phyloP scores from a whole-genome alignment of 1,140 invertebrate species.

The Drosophila sucinea region DNA sequence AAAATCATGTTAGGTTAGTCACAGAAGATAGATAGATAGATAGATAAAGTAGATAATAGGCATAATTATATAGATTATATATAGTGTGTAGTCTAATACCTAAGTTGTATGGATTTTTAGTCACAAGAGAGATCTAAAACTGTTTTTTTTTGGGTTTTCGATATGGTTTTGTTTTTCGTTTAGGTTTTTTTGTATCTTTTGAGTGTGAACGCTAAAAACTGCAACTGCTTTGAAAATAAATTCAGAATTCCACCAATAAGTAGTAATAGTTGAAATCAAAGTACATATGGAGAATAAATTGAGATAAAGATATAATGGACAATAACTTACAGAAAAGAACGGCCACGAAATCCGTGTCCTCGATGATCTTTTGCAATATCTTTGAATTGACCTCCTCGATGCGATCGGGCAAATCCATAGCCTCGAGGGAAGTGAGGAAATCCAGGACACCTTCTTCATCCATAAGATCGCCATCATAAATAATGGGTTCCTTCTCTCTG shows the following conservation, averaged over 20 bases:
- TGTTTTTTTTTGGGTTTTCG: slow-evolving; percentile 51
- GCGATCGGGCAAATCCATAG: slow-evolving; percentile 96
- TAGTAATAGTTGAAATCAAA: slow-evolving; percentile 30
- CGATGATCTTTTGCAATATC: slow-evolving; percentile 95
- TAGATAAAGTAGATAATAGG: slow-evolving; percentile 28
- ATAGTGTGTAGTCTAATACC: slow-evolving; percentile 62
- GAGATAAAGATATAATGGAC: slow-evolving; percentile 16
- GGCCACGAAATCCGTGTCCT: slow-evolving; percentile 95
- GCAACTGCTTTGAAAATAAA: slow-evolving; percentile 80
- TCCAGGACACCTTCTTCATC: slow-evolving; percentile 96
- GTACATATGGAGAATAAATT: slow-evolving; percentile 27
- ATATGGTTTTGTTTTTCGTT: background rate
- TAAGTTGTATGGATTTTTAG: slow-evolving; percentile 70
- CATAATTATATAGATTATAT: slow-evolving; percentile 44
- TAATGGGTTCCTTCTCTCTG: slow-evolving; percentile 94
- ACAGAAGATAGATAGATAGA: slow-evolving; percentile 51
- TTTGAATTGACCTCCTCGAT: slow-evolving; percentile 97
- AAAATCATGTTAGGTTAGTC: slow-evolving; percentile 60
- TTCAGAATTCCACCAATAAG: slow-evolving; percentile 51
- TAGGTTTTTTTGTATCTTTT: slow-evolving; percentile 20
- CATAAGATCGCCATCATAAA: slow-evolving; percentile 97
- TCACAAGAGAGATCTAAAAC: slow-evolving; percentile 74
- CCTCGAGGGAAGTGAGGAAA: slow-evolving; percentile 96
- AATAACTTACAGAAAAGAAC: slow-evolving; percentile 96
- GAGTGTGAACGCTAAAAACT: slow-evolving; percentile 71